A percentile compares a stretch with the other conserved stretches of the same genome.
These are phyloP conservation scores for Drosophila borborema DNA, from an alignment of 2,888 invertebrate genomes.

Conservation along the genomic window DNA sequence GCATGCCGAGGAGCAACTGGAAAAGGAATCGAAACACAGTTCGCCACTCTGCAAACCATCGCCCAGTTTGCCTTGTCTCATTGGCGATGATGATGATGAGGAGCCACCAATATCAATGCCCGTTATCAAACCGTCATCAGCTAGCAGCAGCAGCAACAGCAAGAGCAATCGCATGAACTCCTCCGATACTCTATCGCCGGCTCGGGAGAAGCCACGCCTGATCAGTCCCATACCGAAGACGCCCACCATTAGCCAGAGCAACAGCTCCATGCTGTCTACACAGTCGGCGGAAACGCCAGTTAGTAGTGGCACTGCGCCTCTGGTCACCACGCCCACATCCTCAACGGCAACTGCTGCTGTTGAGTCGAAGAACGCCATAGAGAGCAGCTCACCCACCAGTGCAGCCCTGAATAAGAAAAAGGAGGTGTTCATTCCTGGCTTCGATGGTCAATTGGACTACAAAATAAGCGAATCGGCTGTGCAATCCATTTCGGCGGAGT, in stretches of 20 bases:
- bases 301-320: conserved; percentile 35
- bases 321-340: conserved; percentile 72
- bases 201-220: conserved; percentile 81
- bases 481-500: conserved; percentile 90
- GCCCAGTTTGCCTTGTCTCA: conserved; percentile 87
- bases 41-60: conserved; percentile 86
- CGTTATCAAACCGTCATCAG: conserved; percentile 8
- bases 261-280: conserved; percentile 60
- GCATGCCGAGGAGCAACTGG: conserved; percentile 69
- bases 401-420: conserved; percentile 84
- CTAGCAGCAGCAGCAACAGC: conserved; percentile 17
- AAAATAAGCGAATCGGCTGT: conserved; percentile 92
- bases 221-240: conserved; percentile 87
- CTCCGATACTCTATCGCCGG: conserved; percentile 76
- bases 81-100: conserved; percentile 87
- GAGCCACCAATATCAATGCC: conserved; percentile 27
- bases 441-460: conserved; percentile 89
- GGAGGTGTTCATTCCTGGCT: conserved; percentile 89
- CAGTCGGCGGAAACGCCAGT: conserved; percentile 68
- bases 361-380: conserved; percentile 39
- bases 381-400: conserved; percentile 52
- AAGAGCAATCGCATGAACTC: conserved; percentile 50
- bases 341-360: conserved; percentile 45
- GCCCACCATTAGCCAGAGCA: conserved; percentile 83
- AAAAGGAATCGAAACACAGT: conserved; percentile 58